Percentiles rank a stretch among this genome's conserved stretches.
These are phyloP conservation scores for Pedionomus torquatus DNA, from an alignment of 2,113 vertebrate species.

Conservation along the genomic window DNA sequence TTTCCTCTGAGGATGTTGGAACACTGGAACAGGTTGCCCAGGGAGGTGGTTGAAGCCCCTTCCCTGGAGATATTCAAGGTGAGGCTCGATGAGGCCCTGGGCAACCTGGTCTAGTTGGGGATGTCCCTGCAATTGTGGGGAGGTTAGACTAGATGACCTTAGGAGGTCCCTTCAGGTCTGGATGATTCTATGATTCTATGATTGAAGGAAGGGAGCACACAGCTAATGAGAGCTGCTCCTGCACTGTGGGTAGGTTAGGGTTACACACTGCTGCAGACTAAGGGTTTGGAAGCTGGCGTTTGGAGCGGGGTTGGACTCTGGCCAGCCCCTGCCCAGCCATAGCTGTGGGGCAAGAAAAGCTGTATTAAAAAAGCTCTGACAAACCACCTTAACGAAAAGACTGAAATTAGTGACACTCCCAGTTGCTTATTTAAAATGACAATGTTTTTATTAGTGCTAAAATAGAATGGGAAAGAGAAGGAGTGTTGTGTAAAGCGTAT, in stretches of 20 bases:
- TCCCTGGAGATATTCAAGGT: too few species aligned
- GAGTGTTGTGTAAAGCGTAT: conserved; percentile 66
- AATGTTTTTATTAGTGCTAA: conserved; percentile 62
- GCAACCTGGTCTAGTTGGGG: too few species aligned
- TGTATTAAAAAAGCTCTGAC: neutral
- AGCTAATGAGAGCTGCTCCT: neutral
- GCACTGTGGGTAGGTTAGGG: neutral
- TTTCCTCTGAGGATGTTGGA: too few species aligned
- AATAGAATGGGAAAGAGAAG: conserved; percentile 57
- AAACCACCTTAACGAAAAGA: conserved; percentile 45
- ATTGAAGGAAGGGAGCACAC: neutral
- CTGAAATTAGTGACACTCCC: conserved; percentile 48
- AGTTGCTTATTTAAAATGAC: conserved; percentile 61
- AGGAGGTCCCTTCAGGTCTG: too few species aligned
- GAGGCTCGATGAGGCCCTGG: too few species aligned
- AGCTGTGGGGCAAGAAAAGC: neutral
- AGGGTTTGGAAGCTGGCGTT: neutral
- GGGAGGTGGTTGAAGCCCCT: too few species aligned
- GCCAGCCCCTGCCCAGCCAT: neutral
- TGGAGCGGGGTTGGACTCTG: neutral
- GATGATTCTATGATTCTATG: too few species aligned
- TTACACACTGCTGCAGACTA: neutral
- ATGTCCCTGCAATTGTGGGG: too few species aligned
- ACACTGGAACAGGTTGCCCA: too few species aligned
- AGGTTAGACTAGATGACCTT: too few species aligned